Evolutionary conservation across 2,113 vertebrate species (phyloP), one percentile per base, ranked within the genome.

Genomic region (Telmatochromis sp.): DNA sequence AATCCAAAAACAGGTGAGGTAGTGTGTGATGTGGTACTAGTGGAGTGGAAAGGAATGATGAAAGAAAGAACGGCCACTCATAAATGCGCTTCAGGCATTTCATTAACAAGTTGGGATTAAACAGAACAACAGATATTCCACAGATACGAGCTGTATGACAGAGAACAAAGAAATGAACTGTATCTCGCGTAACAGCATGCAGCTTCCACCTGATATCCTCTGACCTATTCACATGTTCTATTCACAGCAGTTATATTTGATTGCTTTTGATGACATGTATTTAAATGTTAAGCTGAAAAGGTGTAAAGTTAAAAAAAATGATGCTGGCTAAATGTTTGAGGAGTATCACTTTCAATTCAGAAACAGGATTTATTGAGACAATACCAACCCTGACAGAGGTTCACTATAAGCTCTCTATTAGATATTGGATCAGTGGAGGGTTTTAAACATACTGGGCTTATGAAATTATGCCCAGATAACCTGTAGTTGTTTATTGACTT

Each of bases 1-100:
- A 97, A 98, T 89, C 89, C 96, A 54, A 99, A 97, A 96, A 99
- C 98, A 97, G 99, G 99, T 98, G 96, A 96, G 53, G 45, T 78
- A 78, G 28, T 78, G 26, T 49, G 45, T 31, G 73, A 12, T 51
- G 4, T 49, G 45, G 14, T 28, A 17, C 23, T 23, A 75, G 68
- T 73, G 42, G 68, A 60, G 13, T 26, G 13, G 21, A 73, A 26
- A 73, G 37, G 23, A 47, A 75, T 10, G 23, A 47, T 47, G 40
- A 75, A 15, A 75, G 23, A 75, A 75, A 11, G 23, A 45, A 21
- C 12, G 33, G 63, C 35, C 63, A 3, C 7, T 40, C 35, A 14
- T 2, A 70, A 75, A 47, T 75, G 65, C 8, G 5, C 65, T 73
- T 75, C 9, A 47, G 40, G 73, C 45, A 31, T 49, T 78, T 49